Conservation (phyloP, 1,140 invertebrate species). For the Pinna nobilis region DNA sequence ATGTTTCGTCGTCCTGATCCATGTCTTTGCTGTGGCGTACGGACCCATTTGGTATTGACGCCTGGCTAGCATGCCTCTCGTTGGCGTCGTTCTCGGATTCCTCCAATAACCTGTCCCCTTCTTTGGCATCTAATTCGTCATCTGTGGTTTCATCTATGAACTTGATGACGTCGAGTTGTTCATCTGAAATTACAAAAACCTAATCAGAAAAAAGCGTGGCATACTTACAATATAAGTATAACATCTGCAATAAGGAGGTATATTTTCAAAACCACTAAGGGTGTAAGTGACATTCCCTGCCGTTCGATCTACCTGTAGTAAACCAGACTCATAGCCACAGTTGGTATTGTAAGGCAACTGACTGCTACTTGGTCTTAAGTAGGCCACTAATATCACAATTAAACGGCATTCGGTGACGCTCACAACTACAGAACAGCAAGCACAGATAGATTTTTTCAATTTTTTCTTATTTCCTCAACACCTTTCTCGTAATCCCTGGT, state of each 20-base stretch:
- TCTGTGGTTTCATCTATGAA: constrained; percentile 40
- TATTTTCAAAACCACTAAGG: not conserved
- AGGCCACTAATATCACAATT: no score
- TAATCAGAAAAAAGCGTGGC: no score
- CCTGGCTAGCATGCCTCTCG: not conserved
- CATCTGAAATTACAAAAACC: not conserved
- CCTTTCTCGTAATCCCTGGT: no score
- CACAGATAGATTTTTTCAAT: no score
- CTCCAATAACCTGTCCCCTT: constrained; percentile 6
- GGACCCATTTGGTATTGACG: not conserved
- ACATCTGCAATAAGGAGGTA: not conserved
- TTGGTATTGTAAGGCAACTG: not conserved
- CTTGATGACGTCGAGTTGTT: constrained; percentile 12
- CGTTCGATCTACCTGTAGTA: not conserved
- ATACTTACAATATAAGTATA: not conserved
- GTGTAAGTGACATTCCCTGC: no score
- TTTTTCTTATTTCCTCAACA: no score
- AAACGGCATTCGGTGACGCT: no score
- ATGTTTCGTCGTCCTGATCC: not conserved
- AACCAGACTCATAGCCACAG: not conserved
- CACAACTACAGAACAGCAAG: no score
- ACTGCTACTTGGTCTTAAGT: not conserved
- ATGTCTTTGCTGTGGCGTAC: not conserved
- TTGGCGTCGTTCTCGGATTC: no score
- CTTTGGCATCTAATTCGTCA: constrained; percentile 22